Base-by-base conservation (phyloP, 2,113 vertebrate species). In the Oreamnos americanus region DNA sequence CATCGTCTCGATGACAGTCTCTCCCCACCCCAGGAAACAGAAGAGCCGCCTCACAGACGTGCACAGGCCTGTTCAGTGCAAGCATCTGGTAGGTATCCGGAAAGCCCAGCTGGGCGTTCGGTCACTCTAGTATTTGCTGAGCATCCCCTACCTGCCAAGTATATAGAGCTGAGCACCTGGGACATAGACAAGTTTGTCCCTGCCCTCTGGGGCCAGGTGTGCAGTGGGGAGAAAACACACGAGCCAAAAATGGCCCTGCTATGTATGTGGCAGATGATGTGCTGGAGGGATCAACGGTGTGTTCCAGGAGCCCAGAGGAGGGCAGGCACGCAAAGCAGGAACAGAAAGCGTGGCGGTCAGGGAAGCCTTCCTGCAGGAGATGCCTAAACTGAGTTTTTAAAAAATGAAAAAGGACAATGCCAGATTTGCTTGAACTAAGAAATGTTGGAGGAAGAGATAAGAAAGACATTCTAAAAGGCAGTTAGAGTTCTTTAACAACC, bases 391-490 rank as follows among this genome's bases (percentile, higher is more conserved):
- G 51, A 81, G 67, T 49, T 58, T 28, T 62, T 1, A 67, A 96
- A 39, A n/a, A 71, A 49, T 36, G 43, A 64, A 26, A 90, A 86
- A 76, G 6, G 76, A 53, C 5, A 79, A 81, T 26, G 43, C 39
- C 81, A n/a, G 19, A 36, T 58, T 39, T 21, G 64, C 87, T 91
- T 64, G 11, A 88, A 60, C 2, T 8, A 30, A 45, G 58, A 21
- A 71, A 58, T 30, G 15, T 9, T 79, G 25, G 67, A 8, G 21
- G 57, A 60, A 33, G 47, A 71, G 53, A 49, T 3, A 60, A 51
- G 67, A 83, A 94, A 64, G 36, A 79, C 21, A 25, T 1, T 90
- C 62, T 83, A 30, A 92, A 87, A 94, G 33, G 95, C 92, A 30
- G 11, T 19, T 87, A 45, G 74, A 94, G 43, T 39, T 39, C 67